These are phyloP conservation scores for Acleris holmiana DNA, from an alignment of 2,888 invertebrate genomes.

Conservation along the genomic window DNA sequence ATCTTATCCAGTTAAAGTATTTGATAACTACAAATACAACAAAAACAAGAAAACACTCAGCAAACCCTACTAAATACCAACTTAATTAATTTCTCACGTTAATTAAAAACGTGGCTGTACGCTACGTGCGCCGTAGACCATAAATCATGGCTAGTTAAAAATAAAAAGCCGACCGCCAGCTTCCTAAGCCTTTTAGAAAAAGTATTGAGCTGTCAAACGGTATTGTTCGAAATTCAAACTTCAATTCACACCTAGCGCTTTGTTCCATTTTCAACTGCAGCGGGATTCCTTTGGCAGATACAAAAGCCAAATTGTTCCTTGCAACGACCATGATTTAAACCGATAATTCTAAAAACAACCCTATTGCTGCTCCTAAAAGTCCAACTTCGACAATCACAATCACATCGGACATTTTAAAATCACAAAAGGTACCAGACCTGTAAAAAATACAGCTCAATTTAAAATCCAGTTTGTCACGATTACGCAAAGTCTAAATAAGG, in stretches of 20 bases:
- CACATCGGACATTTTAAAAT: background rate
- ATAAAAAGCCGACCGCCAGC: slow-evolving; percentile 48
- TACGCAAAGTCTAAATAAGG: background rate
- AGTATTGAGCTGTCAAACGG: slow-evolving; percentile 64
- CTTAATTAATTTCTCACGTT: slow-evolving; percentile 32
- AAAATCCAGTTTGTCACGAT: background rate
- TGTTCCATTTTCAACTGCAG: slow-evolving; percentile 40
- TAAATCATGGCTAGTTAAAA: slow-evolving; percentile 42
- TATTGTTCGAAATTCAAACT: slow-evolving; percentile 62
- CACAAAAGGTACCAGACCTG: background rate
- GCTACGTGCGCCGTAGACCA: slow-evolving; percentile 18
- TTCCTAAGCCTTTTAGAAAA: slow-evolving; percentile 54
- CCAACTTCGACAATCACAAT: background rate
- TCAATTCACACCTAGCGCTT: slow-evolving; percentile 55
- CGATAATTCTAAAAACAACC: background rate
- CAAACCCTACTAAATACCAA: background rate
- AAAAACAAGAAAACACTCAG: background rate
- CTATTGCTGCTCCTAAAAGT: background rate
- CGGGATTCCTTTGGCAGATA: slow-evolving; percentile 39
- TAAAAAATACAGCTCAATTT: slow-evolving; percentile 4
- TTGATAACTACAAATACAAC: slow-evolving; percentile 13
- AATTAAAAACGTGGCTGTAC: slow-evolving; percentile 30
- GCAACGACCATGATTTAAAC: background rate
- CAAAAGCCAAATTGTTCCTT: slow-evolving; percentile 17
- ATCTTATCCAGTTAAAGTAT: background rate